Evolutionary conservation across 2,113 vertebrate species (phyloP).

Genomic region (Bucco capensis): DNA sequence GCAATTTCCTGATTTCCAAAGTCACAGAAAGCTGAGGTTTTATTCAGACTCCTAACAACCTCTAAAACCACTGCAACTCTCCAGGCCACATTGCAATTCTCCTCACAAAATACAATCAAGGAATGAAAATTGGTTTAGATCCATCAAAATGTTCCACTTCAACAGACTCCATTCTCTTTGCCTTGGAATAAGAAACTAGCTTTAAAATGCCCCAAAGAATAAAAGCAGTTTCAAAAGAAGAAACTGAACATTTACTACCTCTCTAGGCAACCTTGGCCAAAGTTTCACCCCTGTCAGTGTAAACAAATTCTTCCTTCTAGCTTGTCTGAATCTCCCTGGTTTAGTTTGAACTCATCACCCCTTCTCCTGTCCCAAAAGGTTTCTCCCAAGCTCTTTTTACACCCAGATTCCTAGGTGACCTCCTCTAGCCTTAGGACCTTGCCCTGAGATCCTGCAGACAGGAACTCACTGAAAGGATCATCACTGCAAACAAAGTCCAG

Average conservation of each 20-base stretch:
- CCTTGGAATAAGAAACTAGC: conserved; percentile 2
- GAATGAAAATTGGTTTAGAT: conserved; percentile 39
- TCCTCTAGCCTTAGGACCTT: not conserved
- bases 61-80: not conserved
- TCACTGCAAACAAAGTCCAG: too few species aligned
- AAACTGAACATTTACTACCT: not conserved
- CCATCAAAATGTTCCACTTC: conserved; percentile 28
- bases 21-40: not conserved
- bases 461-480: not conserved
- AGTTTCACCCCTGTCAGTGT: too few species aligned
- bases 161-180: conserved; percentile 6
- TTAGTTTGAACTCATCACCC: not conserved
- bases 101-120: conserved; percentile 1
- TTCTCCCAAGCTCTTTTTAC: not conserved
- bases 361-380: not conserved
- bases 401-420: not conserved
- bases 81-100: not conserved
- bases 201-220: conserved; percentile 32
- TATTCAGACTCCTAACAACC: not conserved
- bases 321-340: not conserved
- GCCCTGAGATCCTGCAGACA: not conserved
- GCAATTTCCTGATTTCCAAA: not conserved
- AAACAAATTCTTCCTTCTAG: not conserved
- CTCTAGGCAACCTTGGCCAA: not conserved
- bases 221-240: conserved; percentile 11